These are phyloP conservation scores for Ormyrus labotus DNA, from an alignment of 2,888 invertebrate genomes.

Conservation along the genomic window DNA sequence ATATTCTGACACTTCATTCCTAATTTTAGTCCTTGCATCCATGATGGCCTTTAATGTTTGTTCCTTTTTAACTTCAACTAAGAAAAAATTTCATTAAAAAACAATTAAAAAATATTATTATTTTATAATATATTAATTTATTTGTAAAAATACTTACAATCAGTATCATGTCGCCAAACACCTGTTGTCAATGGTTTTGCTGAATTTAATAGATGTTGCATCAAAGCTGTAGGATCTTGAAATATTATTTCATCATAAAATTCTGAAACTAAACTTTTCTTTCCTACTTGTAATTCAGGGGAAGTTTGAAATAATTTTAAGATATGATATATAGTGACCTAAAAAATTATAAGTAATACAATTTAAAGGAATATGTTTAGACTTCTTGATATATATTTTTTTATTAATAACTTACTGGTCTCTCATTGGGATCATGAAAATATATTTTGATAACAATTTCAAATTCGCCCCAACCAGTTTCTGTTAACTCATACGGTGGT, in stretches of 20 bases:
- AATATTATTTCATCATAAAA: constrained; percentile 97
- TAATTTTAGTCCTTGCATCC: constrained; percentile 88
- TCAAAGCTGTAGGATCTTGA: constrained; percentile 91
- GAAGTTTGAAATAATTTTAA: constrained; percentile 90
- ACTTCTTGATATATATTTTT: background rate
- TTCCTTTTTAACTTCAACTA: constrained; percentile 93
- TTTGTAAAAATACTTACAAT: constrained; percentile 81
- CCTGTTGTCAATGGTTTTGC: constrained; percentile 86
- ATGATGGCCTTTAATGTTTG: constrained; percentile 87
- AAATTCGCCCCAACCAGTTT: constrained; percentile 99
- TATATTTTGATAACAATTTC: constrained; percentile 98
- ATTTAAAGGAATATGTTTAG: too few species aligned
- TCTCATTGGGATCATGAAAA: constrained; percentile 96
- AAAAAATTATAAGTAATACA: constrained; percentile 68
- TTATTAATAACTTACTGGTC: constrained; percentile 83
- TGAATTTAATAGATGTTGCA: constrained; percentile 91
- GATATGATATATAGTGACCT: constrained; percentile 96
- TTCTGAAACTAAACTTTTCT: constrained; percentile 90
- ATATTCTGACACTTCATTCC: constrained; percentile 87
- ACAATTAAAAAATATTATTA: background rate
- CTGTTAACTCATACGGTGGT: constrained; percentile 97
- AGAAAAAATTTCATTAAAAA: constrained; percentile 21
- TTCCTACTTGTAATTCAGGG: constrained; percentile 76
- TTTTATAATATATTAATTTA: constrained; percentile 15
- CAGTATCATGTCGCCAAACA: constrained; percentile 89